Percentiles rank a stretch among this genome's conserved stretches.
Evolutionary conservation across 2,888 invertebrate species (phyloP).

Genomic region (Lymantria monacha): DNA sequence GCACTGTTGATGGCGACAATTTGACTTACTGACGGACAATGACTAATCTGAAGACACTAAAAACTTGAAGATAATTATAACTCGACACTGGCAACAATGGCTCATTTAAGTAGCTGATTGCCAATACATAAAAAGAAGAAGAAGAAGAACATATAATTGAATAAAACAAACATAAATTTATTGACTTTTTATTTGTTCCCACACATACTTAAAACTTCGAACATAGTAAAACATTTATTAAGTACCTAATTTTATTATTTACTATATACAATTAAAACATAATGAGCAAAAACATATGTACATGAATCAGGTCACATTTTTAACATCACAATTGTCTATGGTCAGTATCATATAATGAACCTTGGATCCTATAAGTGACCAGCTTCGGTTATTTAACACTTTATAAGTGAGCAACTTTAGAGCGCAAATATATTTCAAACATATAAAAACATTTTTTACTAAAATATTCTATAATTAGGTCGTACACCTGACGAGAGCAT

Average conservation of each 20-base stretch:
- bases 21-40: too few species aligned
- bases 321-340: conserved; percentile 34
- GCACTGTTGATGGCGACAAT: too few species aligned
- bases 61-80: too few species aligned
- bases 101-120: too few species aligned
- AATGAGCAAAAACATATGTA: conserved; percentile 40
- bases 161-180: conserved; percentile 34
- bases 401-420: too few species aligned
- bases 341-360: conserved; percentile 20
- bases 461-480: too few species aligned
- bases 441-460: too few species aligned
- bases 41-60: too few species aligned
- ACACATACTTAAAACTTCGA: conserved; percentile 29
- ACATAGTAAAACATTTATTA: conserved; percentile 25
- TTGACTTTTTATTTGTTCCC: conserved; percentile 26
- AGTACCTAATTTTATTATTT: conserved; percentile 27
- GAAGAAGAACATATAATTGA: conserved; percentile 4
- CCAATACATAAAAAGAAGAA: neutral
- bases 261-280: too few species aligned
- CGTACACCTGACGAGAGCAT: too few species aligned
- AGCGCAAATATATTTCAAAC: too few species aligned
- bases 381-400: neutral
- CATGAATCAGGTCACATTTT: conserved; percentile 28
- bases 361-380: neutral
- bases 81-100: too few species aligned